Percentiles rank a stretch among this genome's conserved stretches.
Conservation (phyloP, 2,113 vertebrate genomes). For the Gallinago media region DNA sequence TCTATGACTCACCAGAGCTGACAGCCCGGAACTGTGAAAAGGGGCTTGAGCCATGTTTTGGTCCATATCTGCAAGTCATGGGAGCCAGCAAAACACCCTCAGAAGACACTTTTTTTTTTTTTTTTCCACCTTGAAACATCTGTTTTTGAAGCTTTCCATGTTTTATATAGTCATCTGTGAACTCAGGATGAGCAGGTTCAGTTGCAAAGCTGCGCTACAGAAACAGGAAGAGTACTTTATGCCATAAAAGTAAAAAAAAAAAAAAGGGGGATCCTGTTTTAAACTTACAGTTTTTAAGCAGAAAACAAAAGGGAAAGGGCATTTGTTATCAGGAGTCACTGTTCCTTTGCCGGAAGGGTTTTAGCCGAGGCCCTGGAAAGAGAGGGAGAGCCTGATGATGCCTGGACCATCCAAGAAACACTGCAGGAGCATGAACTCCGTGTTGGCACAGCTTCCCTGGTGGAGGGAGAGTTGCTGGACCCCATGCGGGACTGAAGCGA, state of each 20-base stretch:
- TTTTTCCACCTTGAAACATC: background rate
- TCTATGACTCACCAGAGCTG: background rate
- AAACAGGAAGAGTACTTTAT: background rate
- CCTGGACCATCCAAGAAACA: background rate
- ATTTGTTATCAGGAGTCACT: background rate
- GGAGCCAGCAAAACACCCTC: background rate
- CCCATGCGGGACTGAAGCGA: background rate
- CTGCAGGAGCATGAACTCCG: fast-evolving
- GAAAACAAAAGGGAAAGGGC: background rate
- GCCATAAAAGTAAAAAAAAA: background rate
- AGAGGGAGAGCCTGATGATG: background rate
- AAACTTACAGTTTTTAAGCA: background rate
- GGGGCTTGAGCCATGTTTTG: background rate
- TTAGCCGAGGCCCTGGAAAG: background rate
- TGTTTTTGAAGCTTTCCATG: background rate
- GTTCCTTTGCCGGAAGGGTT: background rate
- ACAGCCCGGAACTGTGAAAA: background rate
- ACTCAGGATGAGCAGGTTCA: background rate
- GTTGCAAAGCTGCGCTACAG: background rate
- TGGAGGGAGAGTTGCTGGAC: fast-evolving
- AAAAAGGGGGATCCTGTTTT: background rate
- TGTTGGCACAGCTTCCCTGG: background rate
- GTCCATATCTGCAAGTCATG: background rate
- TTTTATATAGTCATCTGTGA: background rate
- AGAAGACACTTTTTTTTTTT: background rate